These are phyloP conservation scores for Rhineura floridana DNA, from an alignment of 2,113 vertebrate species.

Conservation along the genomic window DNA sequence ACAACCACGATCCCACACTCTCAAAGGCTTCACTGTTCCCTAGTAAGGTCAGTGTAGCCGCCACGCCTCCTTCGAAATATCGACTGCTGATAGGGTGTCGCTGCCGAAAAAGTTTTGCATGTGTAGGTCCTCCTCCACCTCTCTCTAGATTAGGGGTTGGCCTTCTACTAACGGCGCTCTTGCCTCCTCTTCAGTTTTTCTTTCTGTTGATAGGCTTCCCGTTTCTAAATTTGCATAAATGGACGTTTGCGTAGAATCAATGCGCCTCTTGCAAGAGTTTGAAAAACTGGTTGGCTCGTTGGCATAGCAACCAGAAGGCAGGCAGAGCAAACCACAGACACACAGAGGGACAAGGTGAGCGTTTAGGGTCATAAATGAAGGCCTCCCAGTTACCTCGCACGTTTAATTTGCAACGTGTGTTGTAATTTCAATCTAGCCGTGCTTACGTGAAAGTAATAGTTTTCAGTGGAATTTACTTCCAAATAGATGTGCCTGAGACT, in stretches of 20 bases:
- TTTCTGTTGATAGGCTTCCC: neutral
- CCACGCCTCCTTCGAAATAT: neutral
- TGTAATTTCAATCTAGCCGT: too few relatives aligned
- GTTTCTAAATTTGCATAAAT: conserved; percentile 1
- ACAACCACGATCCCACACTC: neutral
- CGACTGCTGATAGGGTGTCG: neutral
- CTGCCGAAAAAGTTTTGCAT: neutral
- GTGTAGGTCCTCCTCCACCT: neutral
- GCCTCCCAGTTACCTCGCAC: neutral
- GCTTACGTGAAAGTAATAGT: too few relatives aligned
- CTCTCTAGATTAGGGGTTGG: neutral
- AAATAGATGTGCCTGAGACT: too few relatives aligned
- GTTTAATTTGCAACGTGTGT: neutral
- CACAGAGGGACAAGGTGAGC: neutral
- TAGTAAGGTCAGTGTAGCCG: too few relatives aligned
- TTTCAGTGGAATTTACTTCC: too few relatives aligned
- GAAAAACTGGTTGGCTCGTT: neutral
- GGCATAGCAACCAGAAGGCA: neutral
- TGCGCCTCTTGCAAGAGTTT: accelerated
- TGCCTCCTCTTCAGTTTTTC: neutral
- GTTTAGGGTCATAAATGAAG: neutral
- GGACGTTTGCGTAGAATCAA: neutral
- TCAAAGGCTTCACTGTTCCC: too few relatives aligned
- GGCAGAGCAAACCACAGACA: neutral
- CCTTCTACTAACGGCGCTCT: neutral